Conservation (phyloP, 1,140 invertebrate species). For the Pseudomyrmex flavicornis region DNA sequence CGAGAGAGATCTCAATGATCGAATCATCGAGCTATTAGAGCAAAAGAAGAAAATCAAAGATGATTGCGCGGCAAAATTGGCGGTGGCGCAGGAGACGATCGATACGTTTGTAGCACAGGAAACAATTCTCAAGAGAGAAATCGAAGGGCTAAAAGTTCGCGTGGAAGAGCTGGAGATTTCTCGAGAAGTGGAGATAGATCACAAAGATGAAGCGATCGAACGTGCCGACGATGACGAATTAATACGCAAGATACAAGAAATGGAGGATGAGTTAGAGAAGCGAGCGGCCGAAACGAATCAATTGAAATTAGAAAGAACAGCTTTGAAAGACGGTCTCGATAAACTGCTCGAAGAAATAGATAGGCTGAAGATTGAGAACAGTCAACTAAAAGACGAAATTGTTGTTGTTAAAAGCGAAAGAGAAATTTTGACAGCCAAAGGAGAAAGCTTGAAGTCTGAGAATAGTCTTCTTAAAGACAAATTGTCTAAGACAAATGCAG, state of each 20-base stretch:
- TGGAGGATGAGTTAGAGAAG: slow-evolving; percentile 38
- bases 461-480: slow-evolving; percentile 29
- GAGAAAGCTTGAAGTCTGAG: slow-evolving; percentile 45
- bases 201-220: slow-evolving; percentile 30
- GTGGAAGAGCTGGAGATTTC: slow-evolving; percentile 53
- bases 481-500: slow-evolving; percentile 43
- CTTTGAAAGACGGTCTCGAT: slow-evolving; percentile 51
- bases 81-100: slow-evolving; percentile 59
- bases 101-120: slow-evolving; percentile 62
- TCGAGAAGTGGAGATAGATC: slow-evolving; percentile 21
- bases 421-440: slow-evolving; percentile 21
- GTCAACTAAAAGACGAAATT: slow-evolving; percentile 24
- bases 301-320: slow-evolving; percentile 41
- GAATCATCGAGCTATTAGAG: slow-evolving; percentile 73
- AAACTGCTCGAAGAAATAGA: slow-evolving; percentile 57
- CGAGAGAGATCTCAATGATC: slow-evolving; percentile 67
- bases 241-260: neutral
- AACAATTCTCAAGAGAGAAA: slow-evolving; percentile 51
- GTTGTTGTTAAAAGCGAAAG: slow-evolving; percentile 15
- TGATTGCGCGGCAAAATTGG: slow-evolving; percentile 34
- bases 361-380: slow-evolving; percentile 45
- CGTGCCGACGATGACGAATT: slow-evolving; percentile 19
- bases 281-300: slow-evolving; percentile 1
- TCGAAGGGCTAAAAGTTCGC: slow-evolving; percentile 49
- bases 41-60: slow-evolving; percentile 54